Base-by-base conservation (phyloP, 1,140 invertebrate species). In the Zeugodacus cucurbitae region DNA sequence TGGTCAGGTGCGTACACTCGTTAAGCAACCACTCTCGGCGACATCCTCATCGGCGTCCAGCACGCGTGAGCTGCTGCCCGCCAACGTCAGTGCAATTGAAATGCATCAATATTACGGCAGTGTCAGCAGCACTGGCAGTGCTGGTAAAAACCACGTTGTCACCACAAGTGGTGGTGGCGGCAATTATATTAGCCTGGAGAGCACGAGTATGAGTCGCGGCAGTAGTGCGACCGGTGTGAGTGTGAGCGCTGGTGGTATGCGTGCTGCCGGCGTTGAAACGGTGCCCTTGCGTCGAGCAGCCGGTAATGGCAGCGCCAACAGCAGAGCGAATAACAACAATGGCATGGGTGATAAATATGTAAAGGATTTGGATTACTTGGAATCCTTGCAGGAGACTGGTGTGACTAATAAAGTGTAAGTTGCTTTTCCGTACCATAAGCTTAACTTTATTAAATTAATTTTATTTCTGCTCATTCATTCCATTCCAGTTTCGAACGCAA, bases 391-490 rank as follows among this genome's bases (percentile, higher is more conserved):
- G 74, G 92, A 93, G 74, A 93, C 92, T 32, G 92, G 92, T n/a
- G 92, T 93, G 2, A 93, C 92, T 87, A 93, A 93, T 44, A 92
- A 93, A 89, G 92, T 93, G 92, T 93, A 89, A 90, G 91, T 91
- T 48, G 10, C 3, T 32, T 48, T 48, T 87, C 64, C 22, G 1
- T 41, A 22, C 17, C 2, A n/a, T 74, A 29, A 34, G 32, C 41
- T 34, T 34, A 0, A 37, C 1, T 54, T 10, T 57, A 86, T 7
- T 3, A 34, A 22, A 62, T 88, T 44, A 44, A 62, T 88, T 82
- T 62, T 29, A 86, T 34, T 41, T 59, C 29, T 70, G 48, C 44
- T 57, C 37, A 32, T 57, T 22, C 22, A 82, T 78, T 41, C 3
- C 20, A 26, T 88, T 87, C 22, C 59, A 93, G 92, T 64, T 93